Base-by-base conservation (phyloP, 2,113 vertebrate species). In the Prunella himalayana region DNA sequence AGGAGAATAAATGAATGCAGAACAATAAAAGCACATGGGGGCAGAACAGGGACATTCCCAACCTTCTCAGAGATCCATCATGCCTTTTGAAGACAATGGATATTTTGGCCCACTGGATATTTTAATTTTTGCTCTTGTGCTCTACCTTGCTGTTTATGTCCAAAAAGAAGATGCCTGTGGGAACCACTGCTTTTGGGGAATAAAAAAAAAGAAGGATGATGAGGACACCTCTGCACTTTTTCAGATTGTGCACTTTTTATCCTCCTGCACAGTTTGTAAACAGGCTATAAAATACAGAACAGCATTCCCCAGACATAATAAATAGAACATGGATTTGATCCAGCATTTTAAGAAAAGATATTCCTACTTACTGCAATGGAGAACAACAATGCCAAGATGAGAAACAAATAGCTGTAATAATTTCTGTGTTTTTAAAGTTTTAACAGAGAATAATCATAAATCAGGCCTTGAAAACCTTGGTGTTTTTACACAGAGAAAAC, bases 371-470 rank as follows among this genome's bases (percentile, higher is more conserved):
- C 44, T 91, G 91, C 94, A 93, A 81, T 50, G 75, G 83, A 95
- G 93, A 93, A 72, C 81, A 94, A 65, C 39, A 69, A 70, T 77
- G 77, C 79, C 89, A 96, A 85, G 49, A 79, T 51, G n/a, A 84
- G 80, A 90, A 91, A 95, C 57, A 92, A 95, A 92, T 87, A 97
- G 89, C 90, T 94, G 64, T n/a, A 92, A 90, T 92, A 75, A 80
- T 86, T 95, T 94, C 45, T 85, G 42, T 84, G 77, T 5, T 79
- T 97, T 94, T 84, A 97, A 93, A 91, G 84, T 71, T 93, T 88
- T 92, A 94, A 53, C 42, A 56, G 81, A 72, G 81, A 60, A 77
- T 93, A 80, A 91, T 86, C 68, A 91, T 94, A 91, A 94, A 95
- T 94, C 86, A 69, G 45, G 33, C 78, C 54, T 77, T 59, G 82